These are phyloP conservation scores for Neodiprion fabricii DNA, from an alignment of 1,140 invertebrate genomes.

Conservation along the genomic window DNA sequence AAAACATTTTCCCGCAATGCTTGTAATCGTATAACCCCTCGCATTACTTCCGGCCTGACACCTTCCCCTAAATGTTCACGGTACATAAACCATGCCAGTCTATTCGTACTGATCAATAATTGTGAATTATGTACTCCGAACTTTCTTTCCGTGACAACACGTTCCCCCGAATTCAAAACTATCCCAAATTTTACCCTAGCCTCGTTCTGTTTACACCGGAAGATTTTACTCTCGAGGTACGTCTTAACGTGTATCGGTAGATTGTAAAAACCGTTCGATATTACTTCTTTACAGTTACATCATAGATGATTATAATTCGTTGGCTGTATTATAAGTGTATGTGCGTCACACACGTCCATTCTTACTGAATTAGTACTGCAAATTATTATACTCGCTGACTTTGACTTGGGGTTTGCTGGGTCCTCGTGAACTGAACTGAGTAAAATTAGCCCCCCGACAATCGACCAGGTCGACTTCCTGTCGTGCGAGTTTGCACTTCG, in stretches of 20 bases:
- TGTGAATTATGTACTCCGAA: background rate
- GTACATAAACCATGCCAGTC: background rate
- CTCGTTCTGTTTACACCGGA: no score
- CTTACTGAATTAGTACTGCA: no score
- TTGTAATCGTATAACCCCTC: background rate
- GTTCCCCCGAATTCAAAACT: background rate
- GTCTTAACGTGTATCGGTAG: no score
- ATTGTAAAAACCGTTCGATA: no score
- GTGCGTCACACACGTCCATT: no score
- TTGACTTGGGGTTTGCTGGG: background rate
- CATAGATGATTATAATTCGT: no score
- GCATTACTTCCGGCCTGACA: background rate
- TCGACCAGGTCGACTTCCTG: constrained; percentile 6
- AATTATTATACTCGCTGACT: no score
- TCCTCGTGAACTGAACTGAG: background rate
- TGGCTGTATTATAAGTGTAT: no score
- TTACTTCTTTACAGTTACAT: no score
- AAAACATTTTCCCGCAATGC: background rate
- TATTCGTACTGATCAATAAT: background rate
- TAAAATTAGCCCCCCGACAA: background rate
- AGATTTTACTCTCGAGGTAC: no score
- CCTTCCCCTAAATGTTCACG: background rate
- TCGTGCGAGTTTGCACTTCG: constrained; percentile 1
- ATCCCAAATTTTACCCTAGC: background rate
- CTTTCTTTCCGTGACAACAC: background rate